Evolutionary conservation across 2,888 invertebrate genomes (phyloP).

Genomic region (Chirona hameri): DNA sequence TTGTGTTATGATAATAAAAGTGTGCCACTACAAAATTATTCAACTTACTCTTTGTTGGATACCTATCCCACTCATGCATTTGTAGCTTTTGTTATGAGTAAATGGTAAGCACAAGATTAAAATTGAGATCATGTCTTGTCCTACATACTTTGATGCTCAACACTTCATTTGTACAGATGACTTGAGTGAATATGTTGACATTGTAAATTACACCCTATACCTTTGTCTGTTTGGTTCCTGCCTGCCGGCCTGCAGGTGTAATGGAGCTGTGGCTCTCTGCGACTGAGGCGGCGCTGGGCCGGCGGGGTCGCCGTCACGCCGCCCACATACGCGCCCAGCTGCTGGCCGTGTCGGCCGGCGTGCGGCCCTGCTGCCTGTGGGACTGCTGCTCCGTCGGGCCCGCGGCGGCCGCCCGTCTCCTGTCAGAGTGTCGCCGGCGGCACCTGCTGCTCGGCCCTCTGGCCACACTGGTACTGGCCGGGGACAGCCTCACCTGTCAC

Average conservation of each 20-base stretch:
- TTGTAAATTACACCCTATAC: not conserved
- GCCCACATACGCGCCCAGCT: slow-evolving; percentile 35
- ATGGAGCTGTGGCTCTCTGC: not conserved
- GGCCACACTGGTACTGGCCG: slow-evolving; percentile 39
- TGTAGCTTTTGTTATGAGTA: too few species aligned
- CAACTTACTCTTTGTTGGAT: too few species aligned
- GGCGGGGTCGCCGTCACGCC: not conserved
- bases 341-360: slow-evolving; percentile 41
- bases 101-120: too few species aligned
- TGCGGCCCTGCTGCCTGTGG: slow-evolving; percentile 44
- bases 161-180: too few species aligned
- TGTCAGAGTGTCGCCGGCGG: slow-evolving; percentile 33
- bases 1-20: too few species aligned
- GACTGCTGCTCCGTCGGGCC: slow-evolving; percentile 41
- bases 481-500: slow-evolving; percentile 39
- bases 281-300: not conserved
- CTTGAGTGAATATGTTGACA: not conserved
- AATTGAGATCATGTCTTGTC: not conserved
- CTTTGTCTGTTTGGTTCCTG: not conserved
- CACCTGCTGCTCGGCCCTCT: slow-evolving; percentile 37
- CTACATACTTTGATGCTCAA: not conserved
- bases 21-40: too few species aligned
- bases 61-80: too few species aligned
- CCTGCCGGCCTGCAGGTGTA: not conserved
- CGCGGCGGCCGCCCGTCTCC: slow-evolving; percentile 36